phyloP scores from a whole-genome alignment of 1,140 invertebrate species.

The Propsilocerus akamusi region DNA sequence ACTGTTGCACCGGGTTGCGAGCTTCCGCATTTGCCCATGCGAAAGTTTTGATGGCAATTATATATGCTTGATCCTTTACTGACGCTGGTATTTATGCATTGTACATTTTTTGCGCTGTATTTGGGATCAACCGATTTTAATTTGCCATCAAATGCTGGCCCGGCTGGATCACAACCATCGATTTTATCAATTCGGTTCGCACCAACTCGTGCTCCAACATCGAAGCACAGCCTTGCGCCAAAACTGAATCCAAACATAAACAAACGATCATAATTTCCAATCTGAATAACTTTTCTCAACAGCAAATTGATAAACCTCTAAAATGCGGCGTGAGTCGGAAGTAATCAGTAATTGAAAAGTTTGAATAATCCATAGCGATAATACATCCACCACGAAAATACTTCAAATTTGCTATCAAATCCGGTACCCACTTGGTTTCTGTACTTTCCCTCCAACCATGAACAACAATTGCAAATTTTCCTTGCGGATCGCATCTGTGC shows the following conservation, averaged over 20 bases:
- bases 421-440: conserved; percentile 14
- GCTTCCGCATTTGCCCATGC: conserved; percentile 17
- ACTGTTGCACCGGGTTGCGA: conserved; percentile 15
- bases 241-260: conserved; percentile 23
- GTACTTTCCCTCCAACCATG: conserved; percentile 23
- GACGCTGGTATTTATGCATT: conserved; percentile 20
- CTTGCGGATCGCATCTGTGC: not conserved
- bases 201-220: conserved; percentile 13
- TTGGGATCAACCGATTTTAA: conserved; percentile 13
- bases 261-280: conserved; percentile 12
- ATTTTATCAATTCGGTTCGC: conserved; percentile 14
- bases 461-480: conserved; percentile 17
- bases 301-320: conserved; percentile 12
- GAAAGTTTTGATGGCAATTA: conserved; percentile 20
- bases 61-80: conserved; percentile 18
- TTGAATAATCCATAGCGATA: conserved; percentile 18
- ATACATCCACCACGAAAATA: conserved; percentile 20
- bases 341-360: conserved; percentile 11
- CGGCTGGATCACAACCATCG: conserved; percentile 21
- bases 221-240: conserved; percentile 18
- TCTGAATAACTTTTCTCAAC: conserved; percentile 9
- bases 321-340: conserved; percentile 17
- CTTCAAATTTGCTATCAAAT: conserved; percentile 15
- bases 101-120: conserved; percentile 16
- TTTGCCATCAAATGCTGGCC: conserved; percentile 19